Evolutionary conservation across 2,797 vertebrate genomes (phyloP).

Genomic region (Lepus oiostolus): DNA sequence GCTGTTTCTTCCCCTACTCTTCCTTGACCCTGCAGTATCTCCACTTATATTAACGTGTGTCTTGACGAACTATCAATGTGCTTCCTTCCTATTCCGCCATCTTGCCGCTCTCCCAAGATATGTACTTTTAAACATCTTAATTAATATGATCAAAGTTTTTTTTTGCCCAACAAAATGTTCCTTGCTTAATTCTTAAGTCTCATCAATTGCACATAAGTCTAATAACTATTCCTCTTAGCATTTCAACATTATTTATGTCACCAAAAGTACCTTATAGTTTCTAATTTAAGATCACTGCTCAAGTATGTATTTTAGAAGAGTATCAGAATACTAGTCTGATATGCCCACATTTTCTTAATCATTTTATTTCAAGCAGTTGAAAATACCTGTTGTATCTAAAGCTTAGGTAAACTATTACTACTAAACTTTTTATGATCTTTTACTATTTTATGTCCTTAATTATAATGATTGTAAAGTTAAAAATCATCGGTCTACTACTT

Average conservation of each 20-base stretch:
- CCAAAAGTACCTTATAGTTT: background rate
- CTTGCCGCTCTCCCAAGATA: too few species aligned
- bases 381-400: background rate
- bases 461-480: conserved; percentile 16
- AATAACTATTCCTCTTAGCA: conserved; percentile 23
- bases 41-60: too few species aligned
- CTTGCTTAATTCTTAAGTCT: background rate
- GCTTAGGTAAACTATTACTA: conserved; percentile 47
- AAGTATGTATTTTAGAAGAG: background rate
- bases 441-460: background rate
- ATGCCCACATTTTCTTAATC: background rate
- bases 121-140: background rate
- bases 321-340: background rate
- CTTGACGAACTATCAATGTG: too few species aligned
- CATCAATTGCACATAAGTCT: background rate
- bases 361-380: background rate
- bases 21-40: too few species aligned
- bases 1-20: too few species aligned
- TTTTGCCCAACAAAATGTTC: background rate
- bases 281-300: background rate
- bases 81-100: too few species aligned
- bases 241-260: conserved; percentile 15
- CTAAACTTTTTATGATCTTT: background rate
- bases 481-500: conserved; percentile 4
- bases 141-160: background rate